These are phyloP conservation scores for Peromyscus nudipes DNA, from an alignment of 2,797 vertebrate species.

Conservation along the genomic window DNA sequence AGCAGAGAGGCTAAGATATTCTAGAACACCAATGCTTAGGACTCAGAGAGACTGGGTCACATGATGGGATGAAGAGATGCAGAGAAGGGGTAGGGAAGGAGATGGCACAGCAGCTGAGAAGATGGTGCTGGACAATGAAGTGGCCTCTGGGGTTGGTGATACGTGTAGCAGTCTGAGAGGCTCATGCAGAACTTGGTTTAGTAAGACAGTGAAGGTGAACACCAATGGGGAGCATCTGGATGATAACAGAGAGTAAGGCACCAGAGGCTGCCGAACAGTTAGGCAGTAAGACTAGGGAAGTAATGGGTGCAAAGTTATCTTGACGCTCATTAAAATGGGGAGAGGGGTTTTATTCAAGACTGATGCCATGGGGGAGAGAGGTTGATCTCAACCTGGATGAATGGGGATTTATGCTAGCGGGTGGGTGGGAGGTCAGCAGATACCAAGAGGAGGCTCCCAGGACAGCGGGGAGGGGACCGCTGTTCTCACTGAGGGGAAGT, in stretches of 20 bases:
- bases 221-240: too few relatives aligned
- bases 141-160: not conserved
- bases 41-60: not conserved
- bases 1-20: not conserved
- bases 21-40: not conserved
- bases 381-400: not conserved
- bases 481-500: not conserved
- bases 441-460: not conserved
- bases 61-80: not conserved
- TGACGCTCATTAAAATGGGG: not conserved
- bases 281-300: not conserved
- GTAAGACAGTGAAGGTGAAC: not conserved
- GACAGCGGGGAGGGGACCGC: fast-evolving
- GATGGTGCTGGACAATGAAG: too few relatives aligned
- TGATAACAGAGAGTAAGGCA: fast-evolving
- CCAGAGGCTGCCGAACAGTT: not conserved
- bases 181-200: not conserved
- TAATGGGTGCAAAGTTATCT: not conserved
- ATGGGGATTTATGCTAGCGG: not conserved
- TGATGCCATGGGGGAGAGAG: not conserved
- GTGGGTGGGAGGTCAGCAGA: not conserved
- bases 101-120: not conserved
- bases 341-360: not conserved
- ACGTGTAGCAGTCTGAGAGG: not conserved
- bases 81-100: not conserved